phyloP scores from a whole-genome alignment of 92 coral and sea anemone genomes.

The Hydrozoanthus gracilis region DNA sequence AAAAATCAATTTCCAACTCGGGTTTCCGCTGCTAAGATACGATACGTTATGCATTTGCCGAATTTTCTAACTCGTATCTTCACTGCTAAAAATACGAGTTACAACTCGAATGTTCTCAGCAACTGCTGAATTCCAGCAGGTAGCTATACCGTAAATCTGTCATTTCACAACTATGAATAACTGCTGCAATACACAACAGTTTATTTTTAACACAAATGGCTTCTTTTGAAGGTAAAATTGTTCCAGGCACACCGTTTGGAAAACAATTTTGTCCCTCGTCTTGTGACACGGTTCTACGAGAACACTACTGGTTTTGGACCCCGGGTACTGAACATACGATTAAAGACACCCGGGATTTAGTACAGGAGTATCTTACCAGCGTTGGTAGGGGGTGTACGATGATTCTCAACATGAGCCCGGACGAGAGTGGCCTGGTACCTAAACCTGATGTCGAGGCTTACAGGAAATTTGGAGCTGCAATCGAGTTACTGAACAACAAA shows the following conservation, averaged over 20 bases:
- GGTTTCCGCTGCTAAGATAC: too few relatives aligned
- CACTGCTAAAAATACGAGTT: too few relatives aligned
- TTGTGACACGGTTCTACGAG: constrained; percentile 86
- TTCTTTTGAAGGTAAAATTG: constrained; percentile 30
- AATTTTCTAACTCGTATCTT: too few relatives aligned
- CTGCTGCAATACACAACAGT: too few relatives aligned
- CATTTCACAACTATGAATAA: too few relatives aligned
- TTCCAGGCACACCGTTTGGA: constrained; percentile 53
- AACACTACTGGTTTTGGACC: constrained; percentile 90
- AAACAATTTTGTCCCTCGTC: constrained; percentile 81
- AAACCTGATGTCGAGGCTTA: constrained; percentile 63
- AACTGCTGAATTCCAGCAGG: too few relatives aligned
- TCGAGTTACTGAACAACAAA: constrained; percentile 62
- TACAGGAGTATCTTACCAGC: constrained; percentile 78
- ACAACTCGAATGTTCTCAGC: too few relatives aligned
- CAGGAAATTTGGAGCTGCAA: constrained; percentile 67
- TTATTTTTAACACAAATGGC: not conserved
- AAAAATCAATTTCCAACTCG: too few relatives aligned
- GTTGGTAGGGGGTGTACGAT: constrained; percentile 88
- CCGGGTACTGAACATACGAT: constrained; percentile 67
- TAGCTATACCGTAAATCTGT: too few relatives aligned
- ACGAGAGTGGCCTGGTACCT: constrained; percentile 79
- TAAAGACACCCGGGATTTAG: constrained; percentile 60
- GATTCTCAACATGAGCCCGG: constrained; percentile 77
- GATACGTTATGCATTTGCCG: too few relatives aligned